Evolutionary conservation across 2,113 vertebrate species (phyloP).

Genomic region (Ochotona princeps): DNA sequence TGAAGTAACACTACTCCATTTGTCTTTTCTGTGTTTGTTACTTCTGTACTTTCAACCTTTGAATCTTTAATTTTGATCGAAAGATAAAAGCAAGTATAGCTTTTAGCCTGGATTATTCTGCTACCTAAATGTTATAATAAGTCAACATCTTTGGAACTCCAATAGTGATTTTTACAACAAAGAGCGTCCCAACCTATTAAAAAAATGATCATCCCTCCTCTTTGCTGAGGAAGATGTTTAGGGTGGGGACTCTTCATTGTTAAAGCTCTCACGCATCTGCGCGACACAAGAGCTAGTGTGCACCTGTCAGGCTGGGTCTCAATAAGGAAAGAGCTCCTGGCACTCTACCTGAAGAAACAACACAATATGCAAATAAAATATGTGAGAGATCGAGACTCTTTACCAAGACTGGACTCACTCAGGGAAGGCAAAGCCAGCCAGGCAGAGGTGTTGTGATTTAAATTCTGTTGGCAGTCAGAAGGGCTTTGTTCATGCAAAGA

Average conservation of each 20-base stretch:
- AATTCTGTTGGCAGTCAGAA: neutral
- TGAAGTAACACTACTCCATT: no score
- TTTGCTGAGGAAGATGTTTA: neutral
- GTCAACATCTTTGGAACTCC: neutral
- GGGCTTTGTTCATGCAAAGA: constrained; percentile 28
- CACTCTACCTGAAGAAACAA: neutral
- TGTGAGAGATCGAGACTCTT: neutral
- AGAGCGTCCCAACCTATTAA: neutral
- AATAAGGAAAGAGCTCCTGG: constrained; percentile 4
- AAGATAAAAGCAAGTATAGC: no score
- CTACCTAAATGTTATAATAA: no score
- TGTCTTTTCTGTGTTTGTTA: no score
- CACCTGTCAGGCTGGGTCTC: neutral
- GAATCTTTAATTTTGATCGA: no score
- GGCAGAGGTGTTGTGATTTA: neutral
- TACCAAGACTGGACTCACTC: neutral
- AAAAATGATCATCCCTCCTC: neutral
- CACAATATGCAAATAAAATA: neutral
- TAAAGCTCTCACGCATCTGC: neutral
- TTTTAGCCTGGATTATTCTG: no score
- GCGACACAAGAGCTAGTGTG: neutral
- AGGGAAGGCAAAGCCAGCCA: neutral
- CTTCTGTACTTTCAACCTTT: no score
- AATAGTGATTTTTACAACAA: neutral
- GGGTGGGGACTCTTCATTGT: no score